Evolutionary conservation across 2,113 vertebrate species (phyloP).

Genomic region (Lophochroa leadbeateri): DNA sequence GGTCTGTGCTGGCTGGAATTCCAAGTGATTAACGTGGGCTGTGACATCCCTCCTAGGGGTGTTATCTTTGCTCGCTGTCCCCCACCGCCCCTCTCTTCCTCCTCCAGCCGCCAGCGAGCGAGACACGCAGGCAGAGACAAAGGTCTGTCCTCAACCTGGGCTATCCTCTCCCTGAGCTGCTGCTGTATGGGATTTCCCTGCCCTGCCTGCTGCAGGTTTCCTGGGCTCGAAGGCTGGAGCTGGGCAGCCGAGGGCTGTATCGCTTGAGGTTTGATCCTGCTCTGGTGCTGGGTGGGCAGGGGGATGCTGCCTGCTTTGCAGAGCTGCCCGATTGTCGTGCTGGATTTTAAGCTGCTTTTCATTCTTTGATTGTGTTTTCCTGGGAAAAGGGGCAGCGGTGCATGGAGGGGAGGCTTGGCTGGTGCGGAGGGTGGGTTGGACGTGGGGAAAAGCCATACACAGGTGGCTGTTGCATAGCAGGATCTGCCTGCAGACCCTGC

Average conservation of each 20-base stretch:
- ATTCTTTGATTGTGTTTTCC: background rate
- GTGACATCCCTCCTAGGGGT: slow-evolving; percentile 67
- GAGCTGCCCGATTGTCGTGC: background rate
- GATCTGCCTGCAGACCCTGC: slow-evolving; percentile 2
- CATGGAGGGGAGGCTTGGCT: background rate
- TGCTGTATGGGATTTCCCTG: slow-evolving; percentile 50
- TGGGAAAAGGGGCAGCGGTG: slow-evolving; percentile 14
- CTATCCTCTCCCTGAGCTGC: slow-evolving; percentile 16
- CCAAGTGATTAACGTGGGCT: slow-evolving; percentile 62
- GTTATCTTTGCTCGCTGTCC: slow-evolving; percentile 64
- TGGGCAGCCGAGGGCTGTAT: background rate
- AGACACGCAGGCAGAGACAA: slow-evolving; percentile 65
- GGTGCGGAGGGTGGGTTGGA: background rate
- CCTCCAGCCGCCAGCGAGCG: slow-evolving; percentile 15
- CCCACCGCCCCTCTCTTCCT: slow-evolving; percentile 56
- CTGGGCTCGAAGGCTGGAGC: background rate
- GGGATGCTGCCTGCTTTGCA: background rate
- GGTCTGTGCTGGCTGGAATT: slow-evolving; percentile 47
- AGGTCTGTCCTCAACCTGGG: slow-evolving; percentile 66
- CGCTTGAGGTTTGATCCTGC: slow-evolving; percentile 40
- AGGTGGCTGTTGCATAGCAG: background rate
- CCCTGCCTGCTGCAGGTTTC: slow-evolving; percentile 35
- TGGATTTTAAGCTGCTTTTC: slow-evolving; percentile 9
- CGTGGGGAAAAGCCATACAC: background rate
- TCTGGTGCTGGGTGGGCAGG: slow-evolving; percentile 34